Base-by-base conservation (phyloP, 1,140 invertebrate species). In the Branchinecta lindahli region DNA sequence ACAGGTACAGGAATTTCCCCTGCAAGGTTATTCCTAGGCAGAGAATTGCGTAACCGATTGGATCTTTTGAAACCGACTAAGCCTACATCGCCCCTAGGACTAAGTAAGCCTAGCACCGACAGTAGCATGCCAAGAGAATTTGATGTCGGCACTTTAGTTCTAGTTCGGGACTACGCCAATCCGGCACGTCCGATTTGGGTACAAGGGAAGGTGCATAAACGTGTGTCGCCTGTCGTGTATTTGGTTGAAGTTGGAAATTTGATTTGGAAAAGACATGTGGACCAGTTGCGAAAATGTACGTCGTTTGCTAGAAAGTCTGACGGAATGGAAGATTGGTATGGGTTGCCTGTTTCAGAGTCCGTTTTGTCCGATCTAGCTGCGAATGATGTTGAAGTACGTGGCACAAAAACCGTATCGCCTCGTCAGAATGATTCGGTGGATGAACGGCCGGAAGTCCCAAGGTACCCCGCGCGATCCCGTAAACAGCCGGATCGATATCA, bases 1-100 rank as follows among this genome's bases (percentile, higher is more conserved):
- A 68, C 68, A 15, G 71, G 69, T 12, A 74, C 73, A 7, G 74
- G 73, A 15, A 46, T 45, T 65, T 46, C 68, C 10, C 74, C 74
- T 9, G 70, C 73, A 8, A 70, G 70, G 66, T 20, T 73, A 44
- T 67, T 74, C 15, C 46, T 70, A 46, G 61, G 68, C 9, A n/a
- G 66, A 8, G 66, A 67, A 33, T 67, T 66, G 10, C 46, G 69
- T 65, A 70, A 69, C 8, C 20, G 21, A n/a, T 20, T 74, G 9
- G 71, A 74, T 66, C 66, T 73, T 46, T 18, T 74, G 18, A 65
- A 52, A 52, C 73, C 74, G 2, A 61, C 52, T 15, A 15, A 12
- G 52, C 12, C 18, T 61, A 61, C 52, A 61, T 12, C 12, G 12
- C 52, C 12, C 52, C 12, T 15, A 20, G 52, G 18, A 61, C 12